Conservation (phyloP, 1,140 invertebrate genomes). For the Whitmania pigra region DNA sequence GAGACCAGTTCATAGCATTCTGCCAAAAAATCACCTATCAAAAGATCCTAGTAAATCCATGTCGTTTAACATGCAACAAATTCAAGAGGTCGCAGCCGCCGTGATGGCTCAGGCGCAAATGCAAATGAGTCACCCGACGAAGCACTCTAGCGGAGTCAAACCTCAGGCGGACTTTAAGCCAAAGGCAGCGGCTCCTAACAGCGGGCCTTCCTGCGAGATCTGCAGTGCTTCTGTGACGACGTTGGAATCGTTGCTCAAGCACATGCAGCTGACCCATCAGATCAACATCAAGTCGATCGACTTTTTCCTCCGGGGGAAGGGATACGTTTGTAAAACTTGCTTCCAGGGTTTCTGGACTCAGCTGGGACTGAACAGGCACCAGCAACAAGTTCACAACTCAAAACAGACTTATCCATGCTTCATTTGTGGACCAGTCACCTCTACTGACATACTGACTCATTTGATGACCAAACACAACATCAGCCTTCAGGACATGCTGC, state of each 20-base stretch:
- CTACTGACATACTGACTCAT: conserved; percentile 15
- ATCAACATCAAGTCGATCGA: not conserved
- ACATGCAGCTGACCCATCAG: not conserved
- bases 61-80: too few species aligned
- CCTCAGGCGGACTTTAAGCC: not conserved
- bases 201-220: conserved; percentile 8
- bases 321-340: not conserved
- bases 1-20: too few species aligned
- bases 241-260: conserved; percentile 2
- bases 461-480: conserved; percentile 14
- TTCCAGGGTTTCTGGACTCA: conserved; percentile 11
- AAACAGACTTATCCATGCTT: conserved; percentile 13
- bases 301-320: not conserved
- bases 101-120: too few species aligned
- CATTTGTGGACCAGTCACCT: not conserved
- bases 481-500: conserved; percentile 14
- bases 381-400: conserved; percentile 5
- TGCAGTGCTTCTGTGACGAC: not conserved
- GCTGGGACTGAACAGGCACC: not conserved
- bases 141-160: not conserved
- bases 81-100: too few species aligned
- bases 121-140: not conserved
- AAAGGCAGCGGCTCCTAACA: not conserved
- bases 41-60: too few species aligned
- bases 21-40: too few species aligned